Evolutionary conservation across 2,888 invertebrate genomes (phyloP).

Genomic region (Cabera pusaria): DNA sequence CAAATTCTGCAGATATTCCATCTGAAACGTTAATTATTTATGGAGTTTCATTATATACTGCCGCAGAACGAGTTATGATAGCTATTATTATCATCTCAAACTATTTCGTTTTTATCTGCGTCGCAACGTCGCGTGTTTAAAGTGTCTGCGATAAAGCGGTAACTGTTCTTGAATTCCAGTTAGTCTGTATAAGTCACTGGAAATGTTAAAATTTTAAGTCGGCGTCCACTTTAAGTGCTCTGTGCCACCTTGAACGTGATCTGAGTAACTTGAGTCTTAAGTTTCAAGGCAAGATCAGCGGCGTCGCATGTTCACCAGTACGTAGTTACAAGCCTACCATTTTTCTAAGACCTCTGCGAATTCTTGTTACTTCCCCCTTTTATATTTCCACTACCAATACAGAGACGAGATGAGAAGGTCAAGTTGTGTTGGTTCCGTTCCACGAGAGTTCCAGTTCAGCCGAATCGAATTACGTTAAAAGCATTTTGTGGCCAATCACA

Average conservation of each 20-base stretch:
- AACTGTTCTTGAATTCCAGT: conserved; percentile 45
- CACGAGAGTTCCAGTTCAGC: conserved; percentile 68
- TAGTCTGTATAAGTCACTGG: conserved; percentile 38
- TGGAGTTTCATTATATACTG: conserved; percentile 44
- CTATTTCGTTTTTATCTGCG: conserved; percentile 30
- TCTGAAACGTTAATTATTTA: conserved; percentile 52
- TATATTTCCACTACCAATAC: conserved; percentile 37
- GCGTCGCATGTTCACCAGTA: conserved; percentile 59
- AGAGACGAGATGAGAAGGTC: conserved; percentile 49
- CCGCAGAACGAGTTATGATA: conserved; percentile 47
- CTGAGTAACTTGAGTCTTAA: conserved; percentile 74
- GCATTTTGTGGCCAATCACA: conserved; percentile 76
- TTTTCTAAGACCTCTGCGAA: conserved; percentile 53
- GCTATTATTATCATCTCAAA: conserved; percentile 40
- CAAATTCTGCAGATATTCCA: conserved; percentile 55
- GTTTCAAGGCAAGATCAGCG: conserved; percentile 71
- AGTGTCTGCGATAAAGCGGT: conserved; percentile 32
- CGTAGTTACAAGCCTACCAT: conserved; percentile 46
- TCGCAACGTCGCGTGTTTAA: conserved; percentile 34
- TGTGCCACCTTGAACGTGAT: conserved; percentile 79
- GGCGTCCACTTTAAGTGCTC: conserved; percentile 52
- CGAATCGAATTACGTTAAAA: conserved; percentile 79
- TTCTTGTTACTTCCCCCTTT: conserved; percentile 44
- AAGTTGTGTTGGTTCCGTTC: conserved; percentile 59
- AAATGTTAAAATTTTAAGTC: conserved; percentile 53